Evolutionary conservation across 2,113 vertebrate species (phyloP), one percentile per base, ranked within the genome.

Genomic region (Benitochromis conjunctus): DNA sequence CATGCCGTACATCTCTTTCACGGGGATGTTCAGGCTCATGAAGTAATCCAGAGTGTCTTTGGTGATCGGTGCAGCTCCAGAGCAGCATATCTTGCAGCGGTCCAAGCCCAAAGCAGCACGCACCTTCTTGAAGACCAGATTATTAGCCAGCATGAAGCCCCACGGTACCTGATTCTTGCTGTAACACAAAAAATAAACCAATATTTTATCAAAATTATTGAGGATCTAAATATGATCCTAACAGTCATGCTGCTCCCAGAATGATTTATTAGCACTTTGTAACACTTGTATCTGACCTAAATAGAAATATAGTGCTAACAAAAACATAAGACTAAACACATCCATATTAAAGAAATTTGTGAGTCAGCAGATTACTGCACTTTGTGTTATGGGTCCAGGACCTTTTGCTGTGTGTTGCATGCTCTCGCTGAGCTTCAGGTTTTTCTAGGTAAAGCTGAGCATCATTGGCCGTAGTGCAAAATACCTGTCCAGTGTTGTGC

Each of bases 1-100:
- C 96, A 96, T 94, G 62, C 97, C 96, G 0, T 97, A 97, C 0
- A 96, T 4, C 92, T 96, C 96, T 16, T 81, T 81, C 82, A 97
- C 7, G 3, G 94, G 94, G 6, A 97, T 91, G 92, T 96, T 85
- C 11, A 97, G 94, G 91, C 97, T 96, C 94, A 97, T 95, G 93
- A 97, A 97, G 94, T 95, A 97, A 3, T 97, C 95, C 92, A 96
- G 81, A 0, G 95, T 97, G 11, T 96, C 92, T 87, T 89, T 95
- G 26, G 96, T 94, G 82, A 97, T 96, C 16, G 96, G 95, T 3
- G 94, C 91, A 1, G 96, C 97, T 2, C 94, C 92, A 1, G 91
- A 96, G 77, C 93, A 93, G 89, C 94, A 96, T 5, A 21, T 2
- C 18, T 6, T 88, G 89, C 97, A 97, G 81, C 92, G 94, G 62